Conservation (phyloP, 2,888 invertebrate species). For the Pandemis cinnamomeana region DNA sequence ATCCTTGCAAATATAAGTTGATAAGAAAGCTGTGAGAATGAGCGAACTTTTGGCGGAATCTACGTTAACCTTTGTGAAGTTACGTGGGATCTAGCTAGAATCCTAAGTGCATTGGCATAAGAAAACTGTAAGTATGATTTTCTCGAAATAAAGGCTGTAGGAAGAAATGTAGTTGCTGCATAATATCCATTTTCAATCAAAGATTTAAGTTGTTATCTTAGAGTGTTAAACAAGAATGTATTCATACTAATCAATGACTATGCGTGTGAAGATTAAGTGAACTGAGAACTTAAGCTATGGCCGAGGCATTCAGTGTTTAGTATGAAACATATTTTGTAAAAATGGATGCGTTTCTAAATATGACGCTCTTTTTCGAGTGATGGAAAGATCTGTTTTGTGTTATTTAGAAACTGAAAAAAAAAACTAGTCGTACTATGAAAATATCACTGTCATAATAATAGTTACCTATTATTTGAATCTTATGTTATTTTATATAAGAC, state of each 20-base stretch:
- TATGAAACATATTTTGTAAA: neutral
- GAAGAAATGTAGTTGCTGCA: too few species aligned
- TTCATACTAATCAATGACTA: neutral
- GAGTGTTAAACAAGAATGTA: neutral
- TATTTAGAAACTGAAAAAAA: neutral
- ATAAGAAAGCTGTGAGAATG: too few species aligned
- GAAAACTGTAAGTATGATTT: too few species aligned
- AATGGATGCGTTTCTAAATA: neutral
- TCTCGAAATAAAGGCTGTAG: too few species aligned
- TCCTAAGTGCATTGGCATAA: too few species aligned
- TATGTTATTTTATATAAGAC: slow-evolving; percentile 1
- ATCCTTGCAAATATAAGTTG: too few species aligned
- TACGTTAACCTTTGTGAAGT: too few species aligned
- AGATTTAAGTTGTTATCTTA: neutral
- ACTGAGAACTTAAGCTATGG: too few species aligned
- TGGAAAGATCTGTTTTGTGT: neutral
- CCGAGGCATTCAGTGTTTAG: neutral
- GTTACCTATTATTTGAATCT: neutral
- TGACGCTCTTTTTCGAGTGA: neutral
- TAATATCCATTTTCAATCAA: neutral
- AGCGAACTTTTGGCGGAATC: too few species aligned
- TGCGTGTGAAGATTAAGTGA: neutral
- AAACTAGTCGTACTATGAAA: slow-evolving; percentile 16
- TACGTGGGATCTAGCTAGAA: too few species aligned
- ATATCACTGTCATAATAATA: slow-evolving; percentile 24